phyloP scores from a whole-genome alignment of 1,140 invertebrate species.

The Centruroides vittatus region DNA sequence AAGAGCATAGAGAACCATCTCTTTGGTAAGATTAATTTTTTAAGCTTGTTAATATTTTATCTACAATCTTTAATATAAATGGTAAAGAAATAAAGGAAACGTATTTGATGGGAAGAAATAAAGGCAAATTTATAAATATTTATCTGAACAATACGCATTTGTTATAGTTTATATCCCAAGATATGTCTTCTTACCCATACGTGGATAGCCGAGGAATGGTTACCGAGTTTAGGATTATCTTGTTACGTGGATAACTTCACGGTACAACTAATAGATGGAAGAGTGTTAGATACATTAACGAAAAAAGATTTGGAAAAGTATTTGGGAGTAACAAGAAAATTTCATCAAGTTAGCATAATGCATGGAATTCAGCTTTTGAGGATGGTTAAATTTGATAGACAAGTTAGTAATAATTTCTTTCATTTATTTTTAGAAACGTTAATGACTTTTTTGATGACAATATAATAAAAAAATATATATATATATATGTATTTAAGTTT shows the following conservation, averaged over 20 bases:
- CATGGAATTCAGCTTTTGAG: slow-evolving; percentile 80
- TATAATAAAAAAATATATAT: no score
- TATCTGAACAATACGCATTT: no score
- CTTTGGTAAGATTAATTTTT: slow-evolving; percentile 21
- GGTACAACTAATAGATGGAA: slow-evolving; percentile 76
- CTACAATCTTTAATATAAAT: no score
- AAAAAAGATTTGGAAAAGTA: slow-evolving; percentile 90
- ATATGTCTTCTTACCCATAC: slow-evolving; percentile 72
- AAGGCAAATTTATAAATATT: no score
- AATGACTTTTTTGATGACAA: no score
- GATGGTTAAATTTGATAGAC: slow-evolving; percentile 81
- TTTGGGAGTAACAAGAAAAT: slow-evolving; percentile 68
- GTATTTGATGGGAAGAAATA: no score
- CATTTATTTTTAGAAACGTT: no score
- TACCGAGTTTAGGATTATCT: slow-evolving; percentile 73
- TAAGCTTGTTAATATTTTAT: not conserved
- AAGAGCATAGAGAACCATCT: slow-evolving; percentile 71
- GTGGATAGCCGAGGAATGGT: slow-evolving; percentile 82
- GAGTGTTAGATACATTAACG: slow-evolving; percentile 77
- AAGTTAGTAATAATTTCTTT: slow-evolving; percentile 38
- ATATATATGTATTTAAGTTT: no score
- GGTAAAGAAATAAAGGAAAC: no score
- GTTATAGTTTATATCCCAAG: slow-evolving; percentile 63
- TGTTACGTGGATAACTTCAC: slow-evolving; percentile 79
- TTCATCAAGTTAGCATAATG: slow-evolving; percentile 83